A percentile compares a stretch with the other conserved stretches of the same genome.
These are phyloP conservation scores for Corvus cornix DNA, from an alignment of 2,113 vertebrate species.

Conservation along the genomic window DNA sequence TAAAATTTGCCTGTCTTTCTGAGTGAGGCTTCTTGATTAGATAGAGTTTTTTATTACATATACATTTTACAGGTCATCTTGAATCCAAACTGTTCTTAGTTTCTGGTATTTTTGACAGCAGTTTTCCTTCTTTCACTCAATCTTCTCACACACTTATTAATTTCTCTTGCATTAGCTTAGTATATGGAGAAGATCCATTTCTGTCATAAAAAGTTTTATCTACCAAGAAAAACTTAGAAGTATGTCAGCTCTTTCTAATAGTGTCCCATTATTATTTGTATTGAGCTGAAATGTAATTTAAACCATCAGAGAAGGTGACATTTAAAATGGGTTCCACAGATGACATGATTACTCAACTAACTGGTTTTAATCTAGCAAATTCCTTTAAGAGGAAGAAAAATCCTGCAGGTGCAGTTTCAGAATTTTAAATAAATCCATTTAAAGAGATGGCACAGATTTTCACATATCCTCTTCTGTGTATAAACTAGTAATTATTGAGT, in stretches of 20 bases:
- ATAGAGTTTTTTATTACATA: not conserved
- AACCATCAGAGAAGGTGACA: not conserved
- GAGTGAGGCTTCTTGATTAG: not conserved
- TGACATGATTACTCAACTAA: not conserved
- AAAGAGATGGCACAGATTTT: not conserved
- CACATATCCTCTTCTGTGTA: not conserved
- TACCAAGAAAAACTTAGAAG: not conserved
- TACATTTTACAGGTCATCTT: not conserved
- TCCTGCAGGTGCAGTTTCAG: not conserved
- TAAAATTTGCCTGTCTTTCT: not conserved
- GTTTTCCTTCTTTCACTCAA: not conserved
- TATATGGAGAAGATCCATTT: not conserved
- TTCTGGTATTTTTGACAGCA: constrained; percentile 2
- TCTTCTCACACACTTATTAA: not conserved
- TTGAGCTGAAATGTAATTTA: not conserved
- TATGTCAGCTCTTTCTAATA: not conserved
- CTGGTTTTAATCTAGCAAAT: not conserved
- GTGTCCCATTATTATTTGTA: not conserved
- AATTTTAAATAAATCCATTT: not conserved
- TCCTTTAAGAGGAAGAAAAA: not conserved
- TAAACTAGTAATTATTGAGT: not conserved
- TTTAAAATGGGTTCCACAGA: not conserved
- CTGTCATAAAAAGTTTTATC: not conserved
- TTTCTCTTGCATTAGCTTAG: not conserved
- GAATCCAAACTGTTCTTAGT: not conserved